Evolutionary conservation across 2,113 vertebrate species (phyloP), one percentile per base, ranked within the genome.

Genomic region (Cisticola juncidis): DNA sequence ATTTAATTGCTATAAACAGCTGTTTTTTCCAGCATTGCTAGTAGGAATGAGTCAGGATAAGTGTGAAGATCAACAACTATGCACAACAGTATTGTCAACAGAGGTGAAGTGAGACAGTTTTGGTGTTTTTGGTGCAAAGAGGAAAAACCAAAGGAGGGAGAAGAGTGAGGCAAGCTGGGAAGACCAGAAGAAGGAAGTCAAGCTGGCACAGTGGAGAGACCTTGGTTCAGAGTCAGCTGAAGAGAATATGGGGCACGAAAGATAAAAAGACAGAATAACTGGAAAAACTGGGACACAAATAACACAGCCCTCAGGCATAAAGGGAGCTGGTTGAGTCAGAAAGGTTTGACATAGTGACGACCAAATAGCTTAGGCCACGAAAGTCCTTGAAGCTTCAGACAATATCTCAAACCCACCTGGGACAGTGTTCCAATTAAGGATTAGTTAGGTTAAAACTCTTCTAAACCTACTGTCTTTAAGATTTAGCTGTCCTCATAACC

Each of bases 1-100:
- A 97, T 79, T 89, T 97, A 97, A 97, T 96, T 97, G 96, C 97
- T 88, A 98, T 95, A 95, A 98, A 96, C 97, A 97, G 92, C 87
- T 97, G 90, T 53, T 98, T 97, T 97, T 92, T 88, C 92, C 92
- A 94, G 77, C 61, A 90, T 53, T 90, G 71, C 92, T 89, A 86
- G 87, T 81, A 94, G 78, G 74, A 96, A 79, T 56, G n/a, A 94
- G 69, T 91, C 65, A 85, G 76, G 69, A 66, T 86, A 96, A 91
- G 36, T 70, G 82, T 62, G 89, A 97, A 81, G 80, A 95, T 91
- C 94, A 96, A 91, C 14, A 23, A 96, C 57, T 78, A 88, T 90
- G 60, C 53, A 74, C 81, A 93, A 88, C 50, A 85, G 69, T 61
- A 94, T 86, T 91, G 94, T 88, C 9, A 35, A 92, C 77, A 88